Conservation (phyloP, 2,888 invertebrate genomes). For the Trilocha varians region DNA sequence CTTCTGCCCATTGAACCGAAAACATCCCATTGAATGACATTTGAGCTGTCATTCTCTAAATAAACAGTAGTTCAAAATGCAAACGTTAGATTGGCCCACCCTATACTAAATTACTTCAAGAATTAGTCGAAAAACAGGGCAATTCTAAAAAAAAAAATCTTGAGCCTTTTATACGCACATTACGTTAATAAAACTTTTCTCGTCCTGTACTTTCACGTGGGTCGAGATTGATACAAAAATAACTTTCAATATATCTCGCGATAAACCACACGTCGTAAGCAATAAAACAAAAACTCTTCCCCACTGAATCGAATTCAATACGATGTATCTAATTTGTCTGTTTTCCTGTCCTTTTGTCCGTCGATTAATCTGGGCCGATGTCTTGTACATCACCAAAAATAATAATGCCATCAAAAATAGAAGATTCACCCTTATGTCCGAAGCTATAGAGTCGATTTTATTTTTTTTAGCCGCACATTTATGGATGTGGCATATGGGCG, state of each 20-base stretch:
- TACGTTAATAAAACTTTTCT: too few species aligned
- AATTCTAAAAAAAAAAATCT: too few species aligned
- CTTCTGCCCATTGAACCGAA: too few species aligned
- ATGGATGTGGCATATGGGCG: conserved; percentile 32
- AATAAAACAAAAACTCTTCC: conserved; percentile 1
- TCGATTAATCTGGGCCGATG: conserved; percentile 63
- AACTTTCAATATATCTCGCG: not conserved
- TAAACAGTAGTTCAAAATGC: too few species aligned
- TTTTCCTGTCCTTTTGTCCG: conserved; percentile 38
- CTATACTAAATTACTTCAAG: too few species aligned
- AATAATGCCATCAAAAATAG: conserved; percentile 1
- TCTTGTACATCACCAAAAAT: conserved; percentile 27
- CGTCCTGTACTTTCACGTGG: not conserved
- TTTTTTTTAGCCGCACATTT: not conserved
- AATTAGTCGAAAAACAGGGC: too few species aligned
- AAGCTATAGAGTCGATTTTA: conserved; percentile 11
- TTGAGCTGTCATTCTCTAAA: too few species aligned
- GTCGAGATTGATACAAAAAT: not conserved
- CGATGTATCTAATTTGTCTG: conserved; percentile 66
- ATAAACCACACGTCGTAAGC: not conserved
- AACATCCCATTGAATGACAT: too few species aligned
- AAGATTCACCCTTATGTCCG: conserved; percentile 6
- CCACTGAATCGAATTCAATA: conserved; percentile 31
- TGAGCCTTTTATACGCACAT: too few species aligned
- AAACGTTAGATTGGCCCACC: too few species aligned